These are phyloP conservation scores for Fissipunctia ypsillon DNA, from an alignment of 2,888 invertebrate genomes.

Conservation along the genomic window DNA sequence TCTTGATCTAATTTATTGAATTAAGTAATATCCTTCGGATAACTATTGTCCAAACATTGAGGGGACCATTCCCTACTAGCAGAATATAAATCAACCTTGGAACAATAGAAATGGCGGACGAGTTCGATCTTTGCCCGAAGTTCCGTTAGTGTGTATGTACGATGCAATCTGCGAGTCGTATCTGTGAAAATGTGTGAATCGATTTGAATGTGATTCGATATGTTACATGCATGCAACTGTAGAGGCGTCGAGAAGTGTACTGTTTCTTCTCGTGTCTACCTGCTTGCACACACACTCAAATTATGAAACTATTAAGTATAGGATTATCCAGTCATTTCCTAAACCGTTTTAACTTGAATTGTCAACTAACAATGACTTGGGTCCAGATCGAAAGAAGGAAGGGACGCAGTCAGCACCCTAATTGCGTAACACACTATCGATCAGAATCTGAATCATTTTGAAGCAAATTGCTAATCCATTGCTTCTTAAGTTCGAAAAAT, in stretches of 20 bases:
- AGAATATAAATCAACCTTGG: constrained; percentile 48
- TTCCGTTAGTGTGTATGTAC: constrained; percentile 3
- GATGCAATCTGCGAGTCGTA: constrained; percentile 6
- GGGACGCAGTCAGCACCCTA: too few relatives aligned
- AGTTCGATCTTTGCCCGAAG: constrained; percentile 12
- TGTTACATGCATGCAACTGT: not conserved
- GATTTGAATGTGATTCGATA: constrained; percentile 14
- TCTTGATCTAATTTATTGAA: constrained; percentile 47
- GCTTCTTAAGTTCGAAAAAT: too few relatives aligned
- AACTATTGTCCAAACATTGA: constrained; percentile 39
- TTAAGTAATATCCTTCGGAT: constrained; percentile 47
- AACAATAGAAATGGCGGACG: constrained; percentile 7
- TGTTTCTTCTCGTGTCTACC: not conserved
- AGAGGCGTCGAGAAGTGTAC: too few relatives aligned
- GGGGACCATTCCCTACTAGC: constrained; percentile 18
- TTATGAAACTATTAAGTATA: not conserved
- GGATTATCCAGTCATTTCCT: not conserved
- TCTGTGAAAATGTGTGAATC: constrained; percentile 11
- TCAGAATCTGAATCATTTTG: too few relatives aligned
- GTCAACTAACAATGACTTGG: not conserved
- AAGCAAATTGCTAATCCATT: too few relatives aligned
- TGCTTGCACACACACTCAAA: not conserved
- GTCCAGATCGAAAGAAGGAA: not conserved
- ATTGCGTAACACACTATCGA: too few relatives aligned
- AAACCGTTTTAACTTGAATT: not conserved